Percentiles rank a stretch among this genome's conserved stretches.
phyloP scores from a whole-genome alignment of 1,140 invertebrate genomes.

The Drosophila aff. region DNA sequence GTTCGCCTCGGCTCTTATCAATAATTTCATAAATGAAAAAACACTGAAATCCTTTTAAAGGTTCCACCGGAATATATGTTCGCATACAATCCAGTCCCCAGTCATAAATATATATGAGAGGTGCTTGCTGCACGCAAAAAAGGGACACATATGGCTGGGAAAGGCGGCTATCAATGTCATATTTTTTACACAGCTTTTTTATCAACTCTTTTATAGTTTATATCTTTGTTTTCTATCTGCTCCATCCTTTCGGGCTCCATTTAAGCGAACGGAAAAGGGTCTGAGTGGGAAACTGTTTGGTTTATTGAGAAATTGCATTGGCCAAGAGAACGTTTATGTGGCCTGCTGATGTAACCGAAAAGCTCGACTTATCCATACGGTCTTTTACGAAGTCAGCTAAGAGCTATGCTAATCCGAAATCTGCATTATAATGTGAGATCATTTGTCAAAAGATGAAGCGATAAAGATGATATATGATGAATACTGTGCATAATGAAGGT shows the following conservation, averaged over 20 bases:
- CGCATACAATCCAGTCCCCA: constrained; percentile 49
- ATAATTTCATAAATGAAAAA: constrained; percentile 80
- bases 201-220: constrained; percentile 79
- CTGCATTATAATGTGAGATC: constrained; percentile 56
- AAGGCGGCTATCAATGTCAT: constrained; percentile 75
- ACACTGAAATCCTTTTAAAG: constrained; percentile 83
- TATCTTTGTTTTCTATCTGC: constrained; percentile 73
- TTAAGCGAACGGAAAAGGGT: constrained; percentile 38
- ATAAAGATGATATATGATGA: constrained; percentile 45
- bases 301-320: constrained; percentile 71
- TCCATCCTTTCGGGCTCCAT: constrained; percentile 38
- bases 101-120: constrained; percentile 70
- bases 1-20: constrained; percentile 63
- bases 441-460: constrained; percentile 57
- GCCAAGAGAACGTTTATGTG: constrained; percentile 19
- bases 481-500: constrained; percentile 41
- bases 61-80: constrained; percentile 37
- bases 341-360: constrained; percentile 26
- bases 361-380: constrained; percentile 11
- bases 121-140: constrained; percentile 21
- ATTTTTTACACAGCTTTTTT: constrained; percentile 57
- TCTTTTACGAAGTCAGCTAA: constrained; percentile 34
- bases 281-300: constrained; percentile 45
- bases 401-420: constrained; percentile 56
- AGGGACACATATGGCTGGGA: constrained; percentile 41